Base-by-base conservation (phyloP, 2,888 invertebrate species). In the Aphodius sticticus region DNA sequence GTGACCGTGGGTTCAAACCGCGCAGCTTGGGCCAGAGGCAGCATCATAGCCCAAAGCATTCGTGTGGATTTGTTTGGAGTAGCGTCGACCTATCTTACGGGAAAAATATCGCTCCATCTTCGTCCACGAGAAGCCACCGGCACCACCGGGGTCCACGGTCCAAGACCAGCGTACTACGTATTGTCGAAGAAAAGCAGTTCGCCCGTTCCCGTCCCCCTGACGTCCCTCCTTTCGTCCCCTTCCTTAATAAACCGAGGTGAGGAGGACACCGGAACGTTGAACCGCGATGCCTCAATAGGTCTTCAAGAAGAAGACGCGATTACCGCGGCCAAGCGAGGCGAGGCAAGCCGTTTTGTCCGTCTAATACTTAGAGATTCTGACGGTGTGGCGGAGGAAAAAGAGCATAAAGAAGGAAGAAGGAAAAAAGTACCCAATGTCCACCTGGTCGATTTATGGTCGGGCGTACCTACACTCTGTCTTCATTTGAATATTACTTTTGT, bases 311-410 rank as follows among this genome's bases (percentile, higher is more conserved):
- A 53, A 53, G 53, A 53, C 53, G 53, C 53, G 53, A 53, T 26
- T 26, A 26, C 26, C 26, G 26, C 26, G 26, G 26, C 26, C 26
- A 26, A 26, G 26, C 26, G 26, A 26, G 26, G 26, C 9, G 53
- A 9, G 53, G 3, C 1, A 12, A 53, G 53, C 12, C 53, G 53
- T 53, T 53, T 53, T 53, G 53, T 53, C 53, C 53, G 53, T 53
- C 53, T 53, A 53, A 53, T 53, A 53, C 53, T 53, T 53, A 53
- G 53, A 53, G 53, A 53, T 53, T 53, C 53, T 53, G 53, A 53
- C 12, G 53, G 53, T 53, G 53, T 53, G 7, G 53, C 53, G 53
- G 53, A 53, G 9, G 9, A 53, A 12, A 53, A 53, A 53, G 12
- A 53, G 12, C 9, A 53, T 9, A 12, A 53, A 53, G 53, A 12